These are phyloP conservation scores for Brachirus orientalis DNA, from an alignment of 2,113 vertebrate genomes.

Conservation along the genomic window DNA sequence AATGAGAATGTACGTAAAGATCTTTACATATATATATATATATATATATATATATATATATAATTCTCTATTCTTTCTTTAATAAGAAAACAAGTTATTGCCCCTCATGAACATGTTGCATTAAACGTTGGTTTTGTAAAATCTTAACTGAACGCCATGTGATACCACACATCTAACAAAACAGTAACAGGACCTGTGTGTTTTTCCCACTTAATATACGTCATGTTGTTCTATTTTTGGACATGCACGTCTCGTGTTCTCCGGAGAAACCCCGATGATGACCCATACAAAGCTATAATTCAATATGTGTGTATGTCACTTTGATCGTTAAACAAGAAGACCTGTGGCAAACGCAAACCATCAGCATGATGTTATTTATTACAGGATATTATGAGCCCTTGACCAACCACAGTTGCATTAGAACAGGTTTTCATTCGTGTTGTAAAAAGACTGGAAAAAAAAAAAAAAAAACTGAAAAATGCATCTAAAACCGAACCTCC, in stretches of 20 bases:
- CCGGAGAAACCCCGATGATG: constrained; percentile 70
- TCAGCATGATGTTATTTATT: constrained; percentile 57
- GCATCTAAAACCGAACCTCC: too few species aligned
- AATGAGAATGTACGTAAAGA: constrained; percentile 72
- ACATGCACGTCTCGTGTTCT: constrained; percentile 65
- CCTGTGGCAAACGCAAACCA: constrained; percentile 66
- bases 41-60: constrained; percentile 73
- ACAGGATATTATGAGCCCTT: constrained; percentile 80
- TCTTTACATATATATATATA: constrained; percentile 73
- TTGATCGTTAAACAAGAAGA: constrained; percentile 57
- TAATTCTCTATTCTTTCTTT: constrained; percentile 72
- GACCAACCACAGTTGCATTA: constrained; percentile 74
- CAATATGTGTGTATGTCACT: constrained; percentile 49
- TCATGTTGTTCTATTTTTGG: constrained; percentile 68
- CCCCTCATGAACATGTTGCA: constrained; percentile 79
- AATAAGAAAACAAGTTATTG: constrained; percentile 84
- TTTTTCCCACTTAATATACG: constrained; percentile 67
- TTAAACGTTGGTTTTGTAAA: constrained; percentile 70
- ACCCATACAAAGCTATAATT: constrained; percentile 71
- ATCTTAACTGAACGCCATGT: constrained; percentile 68
- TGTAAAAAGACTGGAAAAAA: constrained; percentile 30
- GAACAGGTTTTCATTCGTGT: constrained; percentile 59
- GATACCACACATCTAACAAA: constrained; percentile 77
- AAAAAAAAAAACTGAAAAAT: constrained; percentile 37
- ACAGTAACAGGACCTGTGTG: constrained; percentile 67